Percentiles rank a stretch among this genome's conserved stretches.
Conservation (phyloP, 2,797 vertebrate genomes). For the Picus viridis region DNA sequence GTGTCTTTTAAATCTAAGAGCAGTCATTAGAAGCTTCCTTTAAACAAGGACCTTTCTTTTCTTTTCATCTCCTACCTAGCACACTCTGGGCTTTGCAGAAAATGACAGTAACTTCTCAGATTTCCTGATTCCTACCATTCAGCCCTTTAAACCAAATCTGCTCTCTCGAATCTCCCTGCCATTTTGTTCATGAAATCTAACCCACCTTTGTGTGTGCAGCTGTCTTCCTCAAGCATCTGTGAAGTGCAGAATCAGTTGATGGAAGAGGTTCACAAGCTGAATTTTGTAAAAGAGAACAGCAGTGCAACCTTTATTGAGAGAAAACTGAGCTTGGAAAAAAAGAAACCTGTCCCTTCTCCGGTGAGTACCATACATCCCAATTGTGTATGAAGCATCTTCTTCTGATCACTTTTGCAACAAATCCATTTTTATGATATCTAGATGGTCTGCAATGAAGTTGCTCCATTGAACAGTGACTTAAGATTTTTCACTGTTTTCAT, state of each 20-base stretch:
- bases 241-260: constrained; percentile 91
- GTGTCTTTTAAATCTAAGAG: not conserved
- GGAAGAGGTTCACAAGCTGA: constrained; percentile 89
- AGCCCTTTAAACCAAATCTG: not conserved
- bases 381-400: not conserved
- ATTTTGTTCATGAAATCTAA: constrained; percentile 10
- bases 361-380: constrained; percentile 65
- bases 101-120: not conserved
- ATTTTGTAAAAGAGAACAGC: constrained; percentile 90
- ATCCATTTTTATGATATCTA: not conserved
- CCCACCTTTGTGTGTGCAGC: constrained; percentile 70
- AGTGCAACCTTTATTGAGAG: constrained; percentile 88
- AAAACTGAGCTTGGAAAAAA: constrained; percentile 95
- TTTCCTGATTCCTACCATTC: not conserved
- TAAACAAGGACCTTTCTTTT: not conserved
- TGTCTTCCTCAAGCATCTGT: constrained; percentile 84
- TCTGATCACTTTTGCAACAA: not conserved
- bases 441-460: not conserved
- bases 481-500: not conserved
- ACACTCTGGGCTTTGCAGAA: not conserved
- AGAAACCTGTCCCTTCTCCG: constrained; percentile 67
- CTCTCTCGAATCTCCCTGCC: not conserved
- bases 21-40: not conserved
- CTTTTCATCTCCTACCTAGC: not conserved
- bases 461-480: not conserved